These are phyloP conservation scores for Microtus montanus DNA, from an alignment of 2,113 vertebrate genomes.

Conservation along the genomic window DNA sequence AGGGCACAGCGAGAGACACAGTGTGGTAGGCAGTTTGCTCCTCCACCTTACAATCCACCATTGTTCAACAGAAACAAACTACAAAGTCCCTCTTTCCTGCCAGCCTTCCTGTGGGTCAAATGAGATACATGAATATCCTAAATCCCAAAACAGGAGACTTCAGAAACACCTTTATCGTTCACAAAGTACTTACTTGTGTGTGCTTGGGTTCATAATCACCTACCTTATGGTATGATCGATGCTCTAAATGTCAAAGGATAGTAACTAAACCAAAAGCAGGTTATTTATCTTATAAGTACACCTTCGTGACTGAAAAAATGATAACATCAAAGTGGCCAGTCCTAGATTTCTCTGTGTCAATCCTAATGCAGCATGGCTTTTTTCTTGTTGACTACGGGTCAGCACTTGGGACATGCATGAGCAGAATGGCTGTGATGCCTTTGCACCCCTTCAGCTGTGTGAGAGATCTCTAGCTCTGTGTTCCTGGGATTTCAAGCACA, in stretches of 20 bases:
- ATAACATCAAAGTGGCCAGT: not conserved
- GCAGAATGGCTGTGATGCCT: not conserved
- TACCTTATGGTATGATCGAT: not conserved
- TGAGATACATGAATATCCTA: slow-evolving; percentile 13
- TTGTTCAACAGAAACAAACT: slow-evolving; percentile 53
- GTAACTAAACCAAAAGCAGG: not conserved
- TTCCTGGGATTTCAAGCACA: not conserved
- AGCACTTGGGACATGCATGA: not conserved
- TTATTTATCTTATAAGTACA: slow-evolving; percentile 27
- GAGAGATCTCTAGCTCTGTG: not conserved
- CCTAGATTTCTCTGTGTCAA: not conserved
- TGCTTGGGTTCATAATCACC: not conserved
- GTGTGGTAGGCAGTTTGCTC: not conserved
- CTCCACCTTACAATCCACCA: not conserved
- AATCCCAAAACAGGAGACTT: slow-evolving; percentile 3
- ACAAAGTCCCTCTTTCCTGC: slow-evolving; percentile 47
- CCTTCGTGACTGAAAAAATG: not conserved
- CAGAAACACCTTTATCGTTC: slow-evolving; percentile 44
- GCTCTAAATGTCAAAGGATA: not conserved
- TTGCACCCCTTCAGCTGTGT: no score
- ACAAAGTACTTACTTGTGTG: not conserved
- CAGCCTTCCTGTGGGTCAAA: slow-evolving; percentile 30
- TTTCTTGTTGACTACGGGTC: not conserved
- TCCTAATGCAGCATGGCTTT: not conserved
- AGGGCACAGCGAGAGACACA: not conserved